Evolutionary conservation across 2,113 vertebrate genomes (phyloP).

Genomic region (Myxocyprinus asiaticus): DNA sequence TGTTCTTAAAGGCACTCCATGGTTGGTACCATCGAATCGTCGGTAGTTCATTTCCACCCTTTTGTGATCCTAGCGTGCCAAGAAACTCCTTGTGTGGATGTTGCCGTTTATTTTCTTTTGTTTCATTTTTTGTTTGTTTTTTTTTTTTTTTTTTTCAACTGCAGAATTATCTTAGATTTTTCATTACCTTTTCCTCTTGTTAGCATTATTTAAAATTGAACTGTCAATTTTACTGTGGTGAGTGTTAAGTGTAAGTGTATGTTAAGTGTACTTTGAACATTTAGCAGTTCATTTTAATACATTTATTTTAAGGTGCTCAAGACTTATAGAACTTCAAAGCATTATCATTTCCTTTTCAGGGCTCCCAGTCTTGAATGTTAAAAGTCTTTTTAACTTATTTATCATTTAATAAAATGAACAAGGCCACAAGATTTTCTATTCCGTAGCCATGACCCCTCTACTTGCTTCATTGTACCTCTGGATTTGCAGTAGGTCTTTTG

Average conservation of each 20-base stretch:
- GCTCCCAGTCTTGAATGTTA: not conserved
- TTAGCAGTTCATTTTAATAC: not conserved
- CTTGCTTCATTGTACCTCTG: not conserved
- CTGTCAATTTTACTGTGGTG: conserved; percentile 15
- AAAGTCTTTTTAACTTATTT: conserved; percentile 10
- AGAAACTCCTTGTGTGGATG: too few species aligned
- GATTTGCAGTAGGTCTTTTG: not conserved
- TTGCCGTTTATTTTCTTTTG: too few species aligned
- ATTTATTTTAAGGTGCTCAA: not conserved
- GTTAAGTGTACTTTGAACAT: conserved; percentile 7
- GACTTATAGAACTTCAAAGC: conserved; percentile 17
- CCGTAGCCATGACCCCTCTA: not conserved
- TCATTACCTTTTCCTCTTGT: not conserved
- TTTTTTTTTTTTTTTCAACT: not conserved
- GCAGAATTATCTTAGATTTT: not conserved
- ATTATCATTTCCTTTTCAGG: not conserved
- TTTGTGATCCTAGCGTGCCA: not conserved
- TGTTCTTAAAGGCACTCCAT: not conserved
- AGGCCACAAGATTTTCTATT: not conserved
- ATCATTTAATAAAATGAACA: conserved; percentile 5
- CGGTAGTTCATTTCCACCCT: not conserved
- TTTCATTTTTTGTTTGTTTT: not conserved
- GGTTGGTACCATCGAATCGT: not conserved
- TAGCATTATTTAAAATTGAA: conserved; percentile 23
- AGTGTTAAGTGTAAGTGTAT: too few species aligned